phyloP scores from a whole-genome alignment of 2,888 invertebrate species.

The Saturnia japonica region DNA sequence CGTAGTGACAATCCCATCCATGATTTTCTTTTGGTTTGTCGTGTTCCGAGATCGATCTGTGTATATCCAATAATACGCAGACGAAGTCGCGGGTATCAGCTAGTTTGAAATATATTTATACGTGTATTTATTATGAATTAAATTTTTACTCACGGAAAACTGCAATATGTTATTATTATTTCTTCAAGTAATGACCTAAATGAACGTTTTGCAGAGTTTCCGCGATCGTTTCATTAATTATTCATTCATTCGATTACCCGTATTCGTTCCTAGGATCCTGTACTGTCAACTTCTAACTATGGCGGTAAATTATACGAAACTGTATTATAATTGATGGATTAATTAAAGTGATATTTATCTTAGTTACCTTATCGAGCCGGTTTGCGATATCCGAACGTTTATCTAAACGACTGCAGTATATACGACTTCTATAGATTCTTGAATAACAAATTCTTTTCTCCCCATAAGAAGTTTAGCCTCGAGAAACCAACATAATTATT shows the following conservation, averaged over 20 bases:
- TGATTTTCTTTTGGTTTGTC: too few species aligned
- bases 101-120: too few species aligned
- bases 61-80: too few species aligned
- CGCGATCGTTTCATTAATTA: slow-evolving; percentile 20
- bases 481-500: background rate
- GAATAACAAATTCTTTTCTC: too few species aligned
- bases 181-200: background rate
- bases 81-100: too few species aligned
- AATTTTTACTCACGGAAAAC: background rate
- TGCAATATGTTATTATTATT: background rate
- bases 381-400: background rate
- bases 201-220: background rate
- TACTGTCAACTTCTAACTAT: slow-evolving; percentile 18
- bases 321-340: slow-evolving; percentile 38
- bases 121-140: background rate
- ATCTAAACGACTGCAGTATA: background rate
- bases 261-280: slow-evolving; percentile 17
- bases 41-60: too few species aligned
- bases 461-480: background rate
- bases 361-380: slow-evolving; percentile 45
- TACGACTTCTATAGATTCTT: too few species aligned
- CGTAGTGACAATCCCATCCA: too few species aligned
- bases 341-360: slow-evolving; percentile 51
- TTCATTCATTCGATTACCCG: slow-evolving; percentile 10
- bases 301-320: slow-evolving; percentile 37